These are phyloP conservation scores for Rhea pennata DNA, from an alignment of 2,113 vertebrate species.

Conservation along the genomic window DNA sequence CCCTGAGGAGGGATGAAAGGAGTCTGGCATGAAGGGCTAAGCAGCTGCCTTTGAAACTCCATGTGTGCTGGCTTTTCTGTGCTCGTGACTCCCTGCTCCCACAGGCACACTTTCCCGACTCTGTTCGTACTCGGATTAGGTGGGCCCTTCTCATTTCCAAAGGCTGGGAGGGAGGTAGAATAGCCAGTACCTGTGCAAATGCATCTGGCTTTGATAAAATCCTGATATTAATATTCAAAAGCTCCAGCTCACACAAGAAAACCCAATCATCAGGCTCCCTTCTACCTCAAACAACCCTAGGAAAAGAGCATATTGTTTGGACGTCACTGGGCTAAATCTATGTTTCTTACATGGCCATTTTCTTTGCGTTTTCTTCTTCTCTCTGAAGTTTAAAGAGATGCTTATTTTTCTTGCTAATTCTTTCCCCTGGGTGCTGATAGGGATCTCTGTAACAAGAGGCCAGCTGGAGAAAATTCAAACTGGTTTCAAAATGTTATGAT, in stretches of 20 bases:
- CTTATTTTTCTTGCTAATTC: conserved; percentile 57
- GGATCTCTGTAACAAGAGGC: conserved; percentile 47
- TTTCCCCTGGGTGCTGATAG: conserved; percentile 44
- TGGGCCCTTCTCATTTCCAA: background rate
- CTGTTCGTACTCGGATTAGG: background rate
- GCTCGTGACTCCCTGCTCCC: background rate
- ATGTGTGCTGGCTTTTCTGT: background rate
- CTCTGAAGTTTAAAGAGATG: conserved; percentile 48
- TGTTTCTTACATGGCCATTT: conserved; percentile 20
- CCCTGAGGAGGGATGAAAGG: background rate
- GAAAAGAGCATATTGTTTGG: conserved; percentile 19
- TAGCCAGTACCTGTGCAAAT: background rate
- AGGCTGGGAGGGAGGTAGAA: background rate
- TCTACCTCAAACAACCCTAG: conserved; percentile 46
- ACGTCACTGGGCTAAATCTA: background rate
- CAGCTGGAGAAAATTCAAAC: conserved; percentile 53
- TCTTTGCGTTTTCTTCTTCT: conserved; percentile 34
- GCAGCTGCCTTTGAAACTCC: background rate
- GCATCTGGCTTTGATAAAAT: conserved; percentile 5
- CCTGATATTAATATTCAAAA: background rate
- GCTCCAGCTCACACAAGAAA: conserved; percentile 13
- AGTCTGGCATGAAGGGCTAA: background rate
- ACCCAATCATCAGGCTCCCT: background rate
- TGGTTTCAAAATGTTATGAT: conserved; percentile 62
- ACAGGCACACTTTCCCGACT: background rate